Base-by-base conservation (phyloP, 2,888 invertebrate species). In the Dicyrtoma fusca region DNA sequence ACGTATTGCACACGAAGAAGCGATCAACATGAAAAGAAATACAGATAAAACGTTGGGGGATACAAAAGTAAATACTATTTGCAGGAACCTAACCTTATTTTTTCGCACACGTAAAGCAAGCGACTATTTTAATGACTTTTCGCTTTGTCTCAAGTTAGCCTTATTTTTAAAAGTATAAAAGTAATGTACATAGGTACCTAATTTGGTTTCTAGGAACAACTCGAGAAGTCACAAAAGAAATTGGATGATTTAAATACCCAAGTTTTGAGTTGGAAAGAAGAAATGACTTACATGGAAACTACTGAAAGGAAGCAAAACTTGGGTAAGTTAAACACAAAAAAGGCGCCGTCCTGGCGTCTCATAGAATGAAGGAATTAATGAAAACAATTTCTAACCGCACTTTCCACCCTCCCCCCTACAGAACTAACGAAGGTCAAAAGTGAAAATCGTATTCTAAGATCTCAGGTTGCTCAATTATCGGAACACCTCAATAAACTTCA, bases 201-300 rank as follows among this genome's bases (percentile, higher is more conserved):
- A 4, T 10, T 26, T 14, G 1, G 10, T 53, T 61, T 57, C 10
- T 17, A 72, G 72, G 72, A 69, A 34, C 26, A 62, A 45, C 34
- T 62, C n/a, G 63, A 71, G 1, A 14, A 69, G 6, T 51, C 75
- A 0, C 10, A 42, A 1, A 55, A 71, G 4, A 76, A 71, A 51
- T 42, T 63, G 6, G 73, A 74, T 62, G 76, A 76, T 14, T 51
- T 77, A 49, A 62, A 72, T 51, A 34, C 76, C 11, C 73, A 75
- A 66, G 73, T 78, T 25, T 57, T 66, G n/a, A 74, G 76, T 53
- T 77, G 75, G 77, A 79, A 78, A 44, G 75, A 79, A 69, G 77
- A 78, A 55, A 34, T 74, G n/a, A 47, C 74, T 13, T 72, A 74
- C 44, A 75, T 77, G 55, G 76, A 76, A 17, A n/a, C 62, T 42